A percentile compares a stretch with the other conserved stretches of the same genome.
Evolutionary conservation across 2,797 vertebrate species (phyloP).

Genomic region (Pygocentrus nattereri): DNA sequence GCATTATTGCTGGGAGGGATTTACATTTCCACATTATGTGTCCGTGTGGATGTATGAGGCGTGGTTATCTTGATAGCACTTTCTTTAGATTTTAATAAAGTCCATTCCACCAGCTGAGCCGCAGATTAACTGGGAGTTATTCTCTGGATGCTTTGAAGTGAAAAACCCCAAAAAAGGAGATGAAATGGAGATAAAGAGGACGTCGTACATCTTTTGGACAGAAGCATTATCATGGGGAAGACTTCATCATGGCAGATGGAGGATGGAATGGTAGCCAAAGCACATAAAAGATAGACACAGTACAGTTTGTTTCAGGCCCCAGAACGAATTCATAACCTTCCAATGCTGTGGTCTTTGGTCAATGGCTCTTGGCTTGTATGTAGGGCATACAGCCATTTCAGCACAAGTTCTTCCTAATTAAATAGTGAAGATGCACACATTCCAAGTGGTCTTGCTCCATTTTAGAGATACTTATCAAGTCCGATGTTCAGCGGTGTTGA

Average conservation of each 20-base stretch:
- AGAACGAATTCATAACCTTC: constrained; percentile 2
- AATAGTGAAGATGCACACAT: too few relatives aligned
- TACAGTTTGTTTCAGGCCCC: neutral
- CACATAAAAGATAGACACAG: constrained; percentile 9
- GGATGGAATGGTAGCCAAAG: neutral
- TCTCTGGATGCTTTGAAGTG: constrained; percentile 24
- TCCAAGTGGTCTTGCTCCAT: too few relatives aligned
- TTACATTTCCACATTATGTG: constrained; percentile 6
- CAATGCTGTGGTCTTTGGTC: too few relatives aligned
- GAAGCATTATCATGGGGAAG: constrained; percentile 29
- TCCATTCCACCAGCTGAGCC: constrained; percentile 11
- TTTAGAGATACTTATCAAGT: too few relatives aligned
- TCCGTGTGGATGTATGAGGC: neutral
- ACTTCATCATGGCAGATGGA: neutral
- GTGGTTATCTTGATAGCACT: constrained; percentile 22
- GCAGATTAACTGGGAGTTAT: constrained; percentile 18
- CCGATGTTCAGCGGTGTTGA: too few relatives aligned
- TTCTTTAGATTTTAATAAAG: constrained; percentile 42
- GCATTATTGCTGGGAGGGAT: constrained; percentile 18
- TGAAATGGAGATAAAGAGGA: constrained; percentile 30
- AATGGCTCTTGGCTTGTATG: too few relatives aligned
- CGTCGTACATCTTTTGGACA: constrained; percentile 40
- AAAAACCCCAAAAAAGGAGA: constrained; percentile 17
- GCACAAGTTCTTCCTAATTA: too few relatives aligned
- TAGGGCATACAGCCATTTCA: too few relatives aligned